Conservation (phyloP, 2,113 vertebrate species). For the Tympanuchus pallidicinctus region DNA sequence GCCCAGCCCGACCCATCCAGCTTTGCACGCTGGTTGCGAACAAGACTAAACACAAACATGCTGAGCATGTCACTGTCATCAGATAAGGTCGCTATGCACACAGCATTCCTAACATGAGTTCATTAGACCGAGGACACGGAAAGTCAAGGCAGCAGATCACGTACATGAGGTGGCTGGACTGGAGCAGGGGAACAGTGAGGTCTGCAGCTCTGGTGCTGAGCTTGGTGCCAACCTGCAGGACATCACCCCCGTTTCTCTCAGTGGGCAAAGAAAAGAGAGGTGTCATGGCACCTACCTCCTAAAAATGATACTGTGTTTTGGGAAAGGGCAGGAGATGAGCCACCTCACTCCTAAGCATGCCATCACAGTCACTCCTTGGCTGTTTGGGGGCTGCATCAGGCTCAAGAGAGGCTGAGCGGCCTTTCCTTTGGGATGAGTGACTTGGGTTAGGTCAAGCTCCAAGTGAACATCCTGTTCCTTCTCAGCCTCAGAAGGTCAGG, state of each 20-base stretch:
- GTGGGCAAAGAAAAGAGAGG: too few relatives aligned
- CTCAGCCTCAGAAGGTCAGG: neutral
- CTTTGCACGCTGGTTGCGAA: neutral
- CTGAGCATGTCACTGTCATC: constrained; percentile 39
- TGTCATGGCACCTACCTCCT: neutral
- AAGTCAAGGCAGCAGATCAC: neutral
- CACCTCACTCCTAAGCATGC: neutral
- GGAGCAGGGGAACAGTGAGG: neutral
- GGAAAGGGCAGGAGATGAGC: neutral
- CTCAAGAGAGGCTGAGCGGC: neutral
- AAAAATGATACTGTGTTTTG: neutral
- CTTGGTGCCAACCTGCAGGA: neutral
- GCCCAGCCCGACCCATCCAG: neutral
- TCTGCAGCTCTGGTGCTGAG: neutral
- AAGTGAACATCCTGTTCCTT: neutral
- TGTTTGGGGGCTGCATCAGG: neutral
- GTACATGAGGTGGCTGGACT: neutral
- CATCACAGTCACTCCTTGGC: neutral
- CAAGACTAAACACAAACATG: constrained; percentile 21
- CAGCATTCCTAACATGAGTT: constrained; percentile 35
- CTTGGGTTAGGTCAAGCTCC: neutral
- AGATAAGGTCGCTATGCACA: constrained; percentile 61
- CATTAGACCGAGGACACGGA: constrained; percentile 26
- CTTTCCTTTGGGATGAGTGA: neutral
- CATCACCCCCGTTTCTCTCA: neutral